These are phyloP conservation scores for Drosophila mauritiana DNA, from an alignment of 1,140 invertebrate species.

Conservation along the genomic window DNA sequence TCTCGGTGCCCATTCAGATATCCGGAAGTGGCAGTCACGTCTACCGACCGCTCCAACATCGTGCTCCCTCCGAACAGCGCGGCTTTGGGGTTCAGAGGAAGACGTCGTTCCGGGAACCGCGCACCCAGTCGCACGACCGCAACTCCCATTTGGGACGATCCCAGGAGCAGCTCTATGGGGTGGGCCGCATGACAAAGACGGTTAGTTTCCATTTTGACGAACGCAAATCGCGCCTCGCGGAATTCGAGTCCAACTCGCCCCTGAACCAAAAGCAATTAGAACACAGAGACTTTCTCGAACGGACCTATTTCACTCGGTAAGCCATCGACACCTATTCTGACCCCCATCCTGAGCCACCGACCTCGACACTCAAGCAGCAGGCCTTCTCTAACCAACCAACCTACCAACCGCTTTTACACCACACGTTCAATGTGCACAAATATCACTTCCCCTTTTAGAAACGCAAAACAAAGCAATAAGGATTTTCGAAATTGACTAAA, in stretches of 20 bases:
- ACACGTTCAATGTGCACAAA: constrained; percentile 32
- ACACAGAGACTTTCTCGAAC: constrained; percentile 78
- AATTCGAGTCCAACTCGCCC: constrained; percentile 75
- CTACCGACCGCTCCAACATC: constrained; percentile 51
- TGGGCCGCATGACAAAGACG: constrained; percentile 82
- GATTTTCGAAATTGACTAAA: not conserved
- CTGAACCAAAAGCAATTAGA: constrained; percentile 78
- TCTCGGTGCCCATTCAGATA: constrained; percentile 77
- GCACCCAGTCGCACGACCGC: constrained; percentile 79
- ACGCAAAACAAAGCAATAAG: not conserved
- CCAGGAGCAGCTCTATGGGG: constrained; percentile 69
- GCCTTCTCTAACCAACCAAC: constrained; percentile 50
- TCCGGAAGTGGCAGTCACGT: constrained; percentile 45
- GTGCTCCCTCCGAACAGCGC: constrained; percentile 72
- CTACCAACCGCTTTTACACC: constrained; percentile 36
- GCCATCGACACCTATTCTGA: constrained; percentile 53
- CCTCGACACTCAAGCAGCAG: constrained; percentile 38
- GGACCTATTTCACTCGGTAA: constrained; percentile 84
- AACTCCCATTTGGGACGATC: constrained; percentile 57
- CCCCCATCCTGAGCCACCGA: constrained; percentile 33
- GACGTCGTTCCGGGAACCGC: constrained; percentile 64
- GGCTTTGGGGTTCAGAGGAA: constrained; percentile 51
- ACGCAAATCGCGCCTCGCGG: constrained; percentile 77
- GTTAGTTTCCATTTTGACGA: constrained; percentile 85
- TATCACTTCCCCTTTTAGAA: too few relatives aligned